phyloP scores from a whole-genome alignment of 2,113 vertebrate genomes.

The Pagrus major region DNA sequence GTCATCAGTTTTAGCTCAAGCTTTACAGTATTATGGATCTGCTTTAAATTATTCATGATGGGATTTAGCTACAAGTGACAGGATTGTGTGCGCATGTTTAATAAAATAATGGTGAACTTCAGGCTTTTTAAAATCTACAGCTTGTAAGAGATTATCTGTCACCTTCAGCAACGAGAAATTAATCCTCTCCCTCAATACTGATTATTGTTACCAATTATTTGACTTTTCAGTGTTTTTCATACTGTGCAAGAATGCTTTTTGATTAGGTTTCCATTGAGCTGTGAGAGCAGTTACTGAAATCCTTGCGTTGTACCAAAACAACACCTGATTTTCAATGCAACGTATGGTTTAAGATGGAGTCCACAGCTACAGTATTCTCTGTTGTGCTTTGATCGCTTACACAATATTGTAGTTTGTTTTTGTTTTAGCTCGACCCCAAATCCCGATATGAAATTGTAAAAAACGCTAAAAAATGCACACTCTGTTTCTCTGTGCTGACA shows the following conservation, averaged over 20 bases:
- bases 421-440: conserved; percentile 29
- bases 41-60: conserved; percentile 7
- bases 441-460: conserved; percentile 38
- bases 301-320: neutral
- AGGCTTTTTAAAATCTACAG: neutral
- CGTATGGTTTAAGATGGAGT: neutral
- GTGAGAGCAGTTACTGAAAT: neutral
- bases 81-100: neutral
- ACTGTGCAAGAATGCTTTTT: neutral
- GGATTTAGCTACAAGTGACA: neutral
- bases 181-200: neutral
- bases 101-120: neutral
- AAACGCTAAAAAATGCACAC: conserved; percentile 44
- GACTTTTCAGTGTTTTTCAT: neutral
- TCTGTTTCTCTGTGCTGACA: conserved; percentile 32
- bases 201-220: neutral
- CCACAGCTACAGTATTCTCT: neutral
- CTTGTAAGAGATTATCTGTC: neutral
- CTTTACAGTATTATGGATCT: neutral
- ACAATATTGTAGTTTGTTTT: conserved; percentile 18
- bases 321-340: neutral
- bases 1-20: neutral
- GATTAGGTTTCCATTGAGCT: neutral
- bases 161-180: neutral
- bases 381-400: neutral